Evolutionary conservation across 2,797 vertebrate species (phyloP), one percentile per base, ranked within the genome.

Genomic region (Calcarius lapponicus): DNA sequence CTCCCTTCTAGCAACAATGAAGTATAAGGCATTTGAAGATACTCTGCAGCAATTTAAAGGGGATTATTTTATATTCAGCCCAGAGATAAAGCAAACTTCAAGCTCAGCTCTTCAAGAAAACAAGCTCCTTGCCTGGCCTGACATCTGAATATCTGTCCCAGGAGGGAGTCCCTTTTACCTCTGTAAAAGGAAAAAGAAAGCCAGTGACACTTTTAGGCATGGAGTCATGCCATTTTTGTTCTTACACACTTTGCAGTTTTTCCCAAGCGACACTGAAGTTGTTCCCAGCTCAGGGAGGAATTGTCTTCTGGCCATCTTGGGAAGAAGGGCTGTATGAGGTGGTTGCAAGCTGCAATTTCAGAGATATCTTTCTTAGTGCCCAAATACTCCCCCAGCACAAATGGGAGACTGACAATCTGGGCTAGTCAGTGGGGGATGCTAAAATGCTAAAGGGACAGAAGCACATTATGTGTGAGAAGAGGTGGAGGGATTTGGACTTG

Each of bases 41-140:
- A 73, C 2, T 82, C 36, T 28, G 7, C 72, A 73, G 32, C 56
- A 83, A 53, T 82, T 88, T 89, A 40, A 87, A 91, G 28, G 51
- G 17, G 38, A 54, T 92, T 82, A 53, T 66, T 73, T 56, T 80
- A 34, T 73, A 91, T 87, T 87, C 71, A 91, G 60, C 26, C 47
- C 43, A 58, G 47, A 90, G 28, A 72, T 32, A 82, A 73, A 73
- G 51, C 38, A 65, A 43, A 58, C 28, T 76, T 92, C 29, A 51
- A 62, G 74, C 45, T 88, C 45, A 69, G n/a, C 72, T 83, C 24
- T 94, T 94, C 29, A 57, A 88, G 79, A 67, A 92, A 90, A 60
- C 57, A 88, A 74, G 29, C 50, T 90, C 29, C 26, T 38, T 86
- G 7, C 57, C 34, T 91, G 48, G 48, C 45, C 57, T 88, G 69